Evolutionary conservation across 2,113 vertebrate species (phyloP).

Genomic region (Podarcis muralis): DNA sequence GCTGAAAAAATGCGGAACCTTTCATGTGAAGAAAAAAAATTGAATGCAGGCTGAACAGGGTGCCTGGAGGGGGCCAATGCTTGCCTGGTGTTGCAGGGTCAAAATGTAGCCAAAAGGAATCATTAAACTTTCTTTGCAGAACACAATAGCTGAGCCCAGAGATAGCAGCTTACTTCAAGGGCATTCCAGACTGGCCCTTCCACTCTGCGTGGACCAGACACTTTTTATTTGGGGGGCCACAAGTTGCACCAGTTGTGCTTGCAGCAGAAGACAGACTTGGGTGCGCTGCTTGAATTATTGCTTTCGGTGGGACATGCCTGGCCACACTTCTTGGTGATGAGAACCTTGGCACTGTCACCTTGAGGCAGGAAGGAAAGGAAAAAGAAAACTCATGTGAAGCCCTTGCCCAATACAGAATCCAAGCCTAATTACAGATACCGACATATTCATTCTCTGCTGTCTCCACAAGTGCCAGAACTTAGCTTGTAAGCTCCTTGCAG

Average conservation of each 20-base stretch:
- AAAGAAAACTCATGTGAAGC: not conserved
- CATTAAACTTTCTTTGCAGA: not conserved
- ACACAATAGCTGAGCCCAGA: not conserved
- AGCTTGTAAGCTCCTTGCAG: not conserved
- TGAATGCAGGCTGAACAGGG: too few relatives aligned
- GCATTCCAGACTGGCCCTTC: not conserved
- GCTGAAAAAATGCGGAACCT: too few relatives aligned
- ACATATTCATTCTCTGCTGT: not conserved
- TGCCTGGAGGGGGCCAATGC: too few relatives aligned
- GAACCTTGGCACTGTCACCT: not conserved
- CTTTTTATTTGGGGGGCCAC: not conserved
- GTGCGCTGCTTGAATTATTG: not conserved
- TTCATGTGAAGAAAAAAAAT: too few relatives aligned
- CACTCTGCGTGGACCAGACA: fast-evolving
- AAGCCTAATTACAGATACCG: not conserved
- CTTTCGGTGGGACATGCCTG: not conserved
- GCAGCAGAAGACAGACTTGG: not conserved
- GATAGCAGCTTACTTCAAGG: not conserved
- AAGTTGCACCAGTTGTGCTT: not conserved
- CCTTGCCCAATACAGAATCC: not conserved
- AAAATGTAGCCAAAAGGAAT: not conserved
- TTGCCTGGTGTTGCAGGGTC: not conserved
- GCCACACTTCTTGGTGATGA: slow-evolving; percentile 20
- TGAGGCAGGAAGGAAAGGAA: not conserved
- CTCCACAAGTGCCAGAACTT: too few relatives aligned